Evolutionary conservation across 2,888 invertebrate genomes (phyloP), one percentile per base, ranked within the genome.

Genomic region (Byasa hedistus): DNA sequence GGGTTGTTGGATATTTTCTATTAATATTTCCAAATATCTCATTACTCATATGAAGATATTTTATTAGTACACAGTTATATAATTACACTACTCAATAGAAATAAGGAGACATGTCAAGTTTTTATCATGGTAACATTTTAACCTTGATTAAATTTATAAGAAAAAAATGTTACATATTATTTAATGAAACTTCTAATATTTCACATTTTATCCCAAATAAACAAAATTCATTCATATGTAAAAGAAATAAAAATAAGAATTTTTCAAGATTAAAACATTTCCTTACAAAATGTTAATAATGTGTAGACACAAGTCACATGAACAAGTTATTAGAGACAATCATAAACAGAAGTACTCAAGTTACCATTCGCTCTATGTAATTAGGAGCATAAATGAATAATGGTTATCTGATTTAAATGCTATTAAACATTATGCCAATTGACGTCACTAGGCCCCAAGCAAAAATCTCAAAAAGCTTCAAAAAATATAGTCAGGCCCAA

Each of bases 61-160:
- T 21, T 61, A 36, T 61, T n/a, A 44, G 21, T 54, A 54, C 5
- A 65, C 4, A 48, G n/a, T n/a, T n/a, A 48, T 44, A 58, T 57
- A 54, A 66, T 55, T 55, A 55, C 27, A 55, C 55, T 66, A 66
- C 67, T 67, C 67, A 67, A 67, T 67, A 67, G 67, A 67, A 67
- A 67, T 67, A 67, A 60, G 56, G 67, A 67, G 63, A 59, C 39
- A 57, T 32, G 19, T 48, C 55, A 55, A 55, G 55, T 63, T 58
- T 7, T 57, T 55, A 56, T 64, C 22, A 19, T 44, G 52, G 32
- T 21, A n/a, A 64, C 60, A 64, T 64, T 59, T 19, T 60, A 64
- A 67, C 55, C 58, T 66, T 66, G 66, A 66, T 63, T 8, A 52
- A 57, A 23, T 51, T 39, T 22, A 36, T 22, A 19, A 27, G 48